A percentile compares a stretch with the other conserved stretches of the same genome.
Conservation (phyloP, 2,797 vertebrate genomes). For the Poecile montanus region DNA sequence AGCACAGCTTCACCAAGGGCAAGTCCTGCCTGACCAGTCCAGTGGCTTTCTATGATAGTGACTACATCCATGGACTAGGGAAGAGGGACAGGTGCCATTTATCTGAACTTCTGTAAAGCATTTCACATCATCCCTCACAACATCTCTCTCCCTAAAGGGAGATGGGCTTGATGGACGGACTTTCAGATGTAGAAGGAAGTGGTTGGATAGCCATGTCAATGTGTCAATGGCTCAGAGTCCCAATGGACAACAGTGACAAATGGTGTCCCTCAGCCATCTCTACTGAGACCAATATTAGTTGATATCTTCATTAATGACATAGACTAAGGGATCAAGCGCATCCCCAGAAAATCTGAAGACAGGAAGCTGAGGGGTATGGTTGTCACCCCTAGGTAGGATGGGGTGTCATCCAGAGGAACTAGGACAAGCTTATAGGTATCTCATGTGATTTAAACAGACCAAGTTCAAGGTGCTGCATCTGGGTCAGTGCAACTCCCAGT, state of each 20-base stretch:
- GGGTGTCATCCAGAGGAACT: neutral
- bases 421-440: neutral
- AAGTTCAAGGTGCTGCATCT: neutral
- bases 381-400: neutral
- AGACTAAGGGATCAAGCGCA: neutral
- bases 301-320: neutral
- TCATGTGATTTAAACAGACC: neutral
- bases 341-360: neutral
- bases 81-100: neutral
- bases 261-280: neutral
- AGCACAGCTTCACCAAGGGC: neutral
- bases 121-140: neutral
- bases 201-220: rapidly evolving
- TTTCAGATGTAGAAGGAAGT: neutral
- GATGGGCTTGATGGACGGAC: neutral
- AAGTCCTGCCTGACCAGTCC: neutral
- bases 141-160: neutral
- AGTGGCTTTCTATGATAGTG: neutral
- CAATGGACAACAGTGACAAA: neutral
- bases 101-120: neutral
- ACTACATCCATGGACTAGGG: neutral
- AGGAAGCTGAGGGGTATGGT: neutral
- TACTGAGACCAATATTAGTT: neutral
- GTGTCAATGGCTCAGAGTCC: neutral
- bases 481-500: rapidly evolving